Evolutionary conservation across 1,140 invertebrate species (phyloP).

Genomic region (Oryctes rhinoceros): DNA sequence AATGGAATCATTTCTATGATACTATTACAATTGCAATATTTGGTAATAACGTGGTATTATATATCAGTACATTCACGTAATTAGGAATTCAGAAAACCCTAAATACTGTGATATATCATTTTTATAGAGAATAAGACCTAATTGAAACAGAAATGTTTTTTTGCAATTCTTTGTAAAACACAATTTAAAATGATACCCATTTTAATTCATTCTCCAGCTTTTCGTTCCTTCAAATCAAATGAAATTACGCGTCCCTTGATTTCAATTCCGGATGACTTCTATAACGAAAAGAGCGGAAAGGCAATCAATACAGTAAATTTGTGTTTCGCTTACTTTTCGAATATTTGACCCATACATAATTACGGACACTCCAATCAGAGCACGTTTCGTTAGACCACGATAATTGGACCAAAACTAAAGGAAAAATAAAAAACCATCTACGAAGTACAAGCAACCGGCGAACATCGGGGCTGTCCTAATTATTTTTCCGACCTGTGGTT

Average conservation of each 20-base stretch:
- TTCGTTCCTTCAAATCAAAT: not conserved
- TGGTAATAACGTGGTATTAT: too few relatives aligned
- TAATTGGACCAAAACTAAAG: conserved; percentile 12
- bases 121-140: too few relatives aligned
- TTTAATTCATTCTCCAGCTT: not conserved
- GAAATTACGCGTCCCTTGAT: not conserved
- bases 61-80: too few relatives aligned
- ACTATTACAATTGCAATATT: too few relatives aligned
- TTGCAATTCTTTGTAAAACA: not conserved
- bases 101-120: too few relatives aligned
- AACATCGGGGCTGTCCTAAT: not conserved
- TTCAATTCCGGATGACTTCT: not conserved
- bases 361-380: not conserved
- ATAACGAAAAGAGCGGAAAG: not conserved
- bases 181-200: not conserved
- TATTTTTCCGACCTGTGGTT: not conserved
- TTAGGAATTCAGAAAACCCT: too few relatives aligned
- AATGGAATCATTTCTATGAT: too few relatives aligned
- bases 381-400: not conserved
- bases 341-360: conserved; percentile 20
- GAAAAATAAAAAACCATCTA: conserved; percentile 22
- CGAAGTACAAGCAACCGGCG: not conserved
- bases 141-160: not conserved
- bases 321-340: conserved; percentile 2
- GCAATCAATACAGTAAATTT: conserved; percentile 15